Percentiles rank a stretch among this genome's conserved stretches.
These are phyloP conservation scores for Danio choprae DNA, from an alignment of 2,797 vertebrate genomes.

Conservation along the genomic window DNA sequence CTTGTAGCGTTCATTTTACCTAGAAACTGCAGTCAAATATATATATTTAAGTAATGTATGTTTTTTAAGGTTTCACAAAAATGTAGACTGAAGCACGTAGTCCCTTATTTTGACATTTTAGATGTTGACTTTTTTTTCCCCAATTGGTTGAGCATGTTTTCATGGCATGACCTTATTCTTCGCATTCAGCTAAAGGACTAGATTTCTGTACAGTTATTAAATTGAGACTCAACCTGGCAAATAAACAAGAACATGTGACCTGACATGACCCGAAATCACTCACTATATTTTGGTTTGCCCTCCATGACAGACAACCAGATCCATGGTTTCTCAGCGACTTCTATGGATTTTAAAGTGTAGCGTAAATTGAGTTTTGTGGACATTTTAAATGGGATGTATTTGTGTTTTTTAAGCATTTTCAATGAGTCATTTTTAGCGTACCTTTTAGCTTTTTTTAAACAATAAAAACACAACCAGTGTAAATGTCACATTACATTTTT, in stretches of 20 bases:
- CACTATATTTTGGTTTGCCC: background rate
- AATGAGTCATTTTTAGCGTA: no score
- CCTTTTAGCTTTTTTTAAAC: no score
- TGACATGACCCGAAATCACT: background rate
- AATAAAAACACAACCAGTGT: no score
- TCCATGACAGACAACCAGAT: background rate
- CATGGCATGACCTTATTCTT: background rate
- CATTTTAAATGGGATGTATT: no score
- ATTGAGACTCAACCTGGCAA: background rate
- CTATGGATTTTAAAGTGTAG: background rate
- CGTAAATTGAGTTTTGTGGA: no score
- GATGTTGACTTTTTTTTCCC: background rate
- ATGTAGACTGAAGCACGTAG: no score
- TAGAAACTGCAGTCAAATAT: no score
- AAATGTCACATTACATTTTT: no score
- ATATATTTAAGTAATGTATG: no score
- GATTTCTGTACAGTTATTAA: background rate
- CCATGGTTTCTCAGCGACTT: background rate
- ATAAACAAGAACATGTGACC: slow-evolving; percentile 13
- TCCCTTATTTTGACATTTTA: background rate
- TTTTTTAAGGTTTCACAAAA: no score
- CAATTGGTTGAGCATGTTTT: background rate
- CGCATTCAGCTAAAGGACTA: background rate
- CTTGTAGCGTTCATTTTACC: no score
- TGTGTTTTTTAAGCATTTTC: no score